Conservation (phyloP, 1,140 invertebrate genomes). For the Drosophila aff. region DNA sequence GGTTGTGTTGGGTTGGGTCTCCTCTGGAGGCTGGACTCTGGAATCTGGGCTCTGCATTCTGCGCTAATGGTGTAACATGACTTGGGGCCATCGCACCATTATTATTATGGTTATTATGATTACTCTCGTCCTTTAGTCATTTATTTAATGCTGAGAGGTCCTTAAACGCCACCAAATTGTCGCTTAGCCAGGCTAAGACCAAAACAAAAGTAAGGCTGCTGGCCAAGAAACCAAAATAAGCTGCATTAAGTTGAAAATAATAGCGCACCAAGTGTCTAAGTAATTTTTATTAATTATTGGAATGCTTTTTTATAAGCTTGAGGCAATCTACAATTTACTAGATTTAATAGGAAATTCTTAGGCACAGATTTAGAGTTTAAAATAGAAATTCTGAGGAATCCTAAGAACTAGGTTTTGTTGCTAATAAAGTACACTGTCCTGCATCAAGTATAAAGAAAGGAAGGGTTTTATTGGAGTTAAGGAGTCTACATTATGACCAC, state of each 20-base stretch:
- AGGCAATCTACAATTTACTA: neutral
- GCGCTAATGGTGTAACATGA: slow-evolving; percentile 72
- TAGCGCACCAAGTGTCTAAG: too few species aligned
- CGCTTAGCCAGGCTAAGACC: slow-evolving; percentile 24
- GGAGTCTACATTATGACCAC: neutral
- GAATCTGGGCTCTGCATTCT: slow-evolving; percentile 26
- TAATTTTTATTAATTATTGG: neutral
- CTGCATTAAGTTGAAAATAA: neutral
- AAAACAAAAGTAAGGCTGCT: slow-evolving; percentile 17
- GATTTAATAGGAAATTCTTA: neutral
- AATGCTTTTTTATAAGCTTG: neutral
- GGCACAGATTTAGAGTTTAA: neutral
- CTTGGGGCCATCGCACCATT: slow-evolving; percentile 56
- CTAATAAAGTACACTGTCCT: neutral
- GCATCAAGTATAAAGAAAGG: neutral
- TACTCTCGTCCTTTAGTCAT: slow-evolving; percentile 43
- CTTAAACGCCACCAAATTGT: slow-evolving; percentile 44
- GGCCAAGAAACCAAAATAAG: slow-evolving; percentile 14
- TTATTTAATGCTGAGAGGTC: slow-evolving; percentile 20
- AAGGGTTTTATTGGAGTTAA: neutral
- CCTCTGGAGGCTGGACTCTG: slow-evolving; percentile 23
- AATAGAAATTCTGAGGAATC: neutral
- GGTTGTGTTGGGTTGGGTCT: neutral
- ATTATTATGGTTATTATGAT: slow-evolving; percentile 62
- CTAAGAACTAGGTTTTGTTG: neutral